phyloP scores from a whole-genome alignment of 1,140 invertebrate genomes.

The Drosophila lini region DNA sequence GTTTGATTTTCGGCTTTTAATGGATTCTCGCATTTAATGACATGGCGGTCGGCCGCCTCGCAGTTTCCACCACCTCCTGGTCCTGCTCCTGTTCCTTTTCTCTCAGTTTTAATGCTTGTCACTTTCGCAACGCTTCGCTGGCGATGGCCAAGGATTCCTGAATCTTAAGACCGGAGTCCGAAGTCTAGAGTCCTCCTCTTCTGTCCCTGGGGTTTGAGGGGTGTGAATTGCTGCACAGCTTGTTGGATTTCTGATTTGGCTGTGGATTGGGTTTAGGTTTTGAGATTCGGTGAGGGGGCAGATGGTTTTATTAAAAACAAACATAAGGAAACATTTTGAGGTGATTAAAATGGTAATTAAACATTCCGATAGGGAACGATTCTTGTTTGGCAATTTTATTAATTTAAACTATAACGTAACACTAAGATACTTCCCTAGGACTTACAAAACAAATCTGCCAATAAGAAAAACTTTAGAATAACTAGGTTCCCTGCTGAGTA shows the following conservation, averaged over 20 bases:
- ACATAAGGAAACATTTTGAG: neutral
- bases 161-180: neutral
- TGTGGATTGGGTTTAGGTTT: slow-evolving; percentile 4
- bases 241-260: slow-evolving; percentile 75
- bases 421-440: neutral
- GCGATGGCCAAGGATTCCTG: slow-evolving; percentile 43
- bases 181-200: neutral
- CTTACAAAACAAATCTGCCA: no score
- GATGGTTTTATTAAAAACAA: slow-evolving; percentile 3
- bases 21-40: slow-evolving; percentile 79
- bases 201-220: slow-evolving; percentile 3
- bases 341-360: neutral
- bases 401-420: no score
- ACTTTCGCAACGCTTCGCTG: slow-evolving; percentile 60
- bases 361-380: neutral
- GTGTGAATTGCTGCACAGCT: slow-evolving; percentile 69
- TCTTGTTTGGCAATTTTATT: neutral
- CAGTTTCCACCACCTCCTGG: slow-evolving; percentile 21
- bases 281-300: no score
- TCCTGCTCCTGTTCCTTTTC: slow-evolving; percentile 6
- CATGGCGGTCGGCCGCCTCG: slow-evolving; percentile 46
- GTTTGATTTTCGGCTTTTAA: slow-evolving; percentile 83
- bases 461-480: neutral
- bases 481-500: neutral
- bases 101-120: slow-evolving; percentile 39